Evolutionary conservation across 2,888 invertebrate species (phyloP).

Genomic region (Andrena trimmerana): DNA sequence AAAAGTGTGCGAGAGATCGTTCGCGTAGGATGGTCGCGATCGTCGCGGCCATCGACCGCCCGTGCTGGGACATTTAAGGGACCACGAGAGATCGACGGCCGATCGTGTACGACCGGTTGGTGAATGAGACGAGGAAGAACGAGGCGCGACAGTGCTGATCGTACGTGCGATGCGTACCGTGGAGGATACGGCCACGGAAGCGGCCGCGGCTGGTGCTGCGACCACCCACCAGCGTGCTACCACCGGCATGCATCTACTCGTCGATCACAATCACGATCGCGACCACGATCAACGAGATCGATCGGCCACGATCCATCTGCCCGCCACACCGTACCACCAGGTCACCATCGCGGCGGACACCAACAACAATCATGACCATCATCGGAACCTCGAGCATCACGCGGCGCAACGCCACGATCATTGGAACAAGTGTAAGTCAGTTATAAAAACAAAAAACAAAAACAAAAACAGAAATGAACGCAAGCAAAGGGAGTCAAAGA

Average conservation of each 20-base stretch:
- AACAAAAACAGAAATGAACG: constrained; percentile 19
- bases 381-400: constrained; percentile 81
- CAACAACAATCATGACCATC: constrained; percentile 83
- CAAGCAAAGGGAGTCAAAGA: constrained; percentile 17
- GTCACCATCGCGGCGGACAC: constrained; percentile 78
- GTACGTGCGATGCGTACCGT: constrained; percentile 79
- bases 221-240: constrained; percentile 64
- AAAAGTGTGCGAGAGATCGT: constrained; percentile 26
- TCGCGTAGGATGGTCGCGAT: constrained; percentile 57
- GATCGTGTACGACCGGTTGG: constrained; percentile 35
- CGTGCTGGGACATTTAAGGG: constrained; percentile 32
- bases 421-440: constrained; percentile 83
- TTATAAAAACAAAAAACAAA: constrained; percentile 14
- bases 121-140: constrained; percentile 64
- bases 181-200: constrained; percentile 79
- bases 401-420: constrained; percentile 78
- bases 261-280: constrained; percentile 68
- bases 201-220: constrained; percentile 61
- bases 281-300: constrained; percentile 70
- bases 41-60: constrained; percentile 50
- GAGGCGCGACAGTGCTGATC: constrained; percentile 66
- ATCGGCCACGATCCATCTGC: constrained; percentile 65
- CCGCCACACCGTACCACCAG: constrained; percentile 69
- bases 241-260: constrained; percentile 63
- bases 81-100: constrained; percentile 10